Percentiles rank a stretch among this genome's conserved stretches.
Conservation (phyloP, 2,888 invertebrate genomes). For the Alviniconcha strummeri region DNA sequence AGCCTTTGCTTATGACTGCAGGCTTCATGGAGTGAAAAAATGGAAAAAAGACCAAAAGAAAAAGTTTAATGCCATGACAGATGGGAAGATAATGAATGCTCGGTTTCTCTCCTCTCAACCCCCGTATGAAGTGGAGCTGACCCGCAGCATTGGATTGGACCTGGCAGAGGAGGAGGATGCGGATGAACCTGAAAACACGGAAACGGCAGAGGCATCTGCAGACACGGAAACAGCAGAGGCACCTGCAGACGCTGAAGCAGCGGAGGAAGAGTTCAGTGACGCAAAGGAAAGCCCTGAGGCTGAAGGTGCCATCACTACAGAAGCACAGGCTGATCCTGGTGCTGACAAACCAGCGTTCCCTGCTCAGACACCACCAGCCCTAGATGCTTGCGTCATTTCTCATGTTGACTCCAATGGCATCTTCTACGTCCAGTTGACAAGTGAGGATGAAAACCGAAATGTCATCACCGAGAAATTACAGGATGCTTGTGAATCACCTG, state of each 20-base stretch:
- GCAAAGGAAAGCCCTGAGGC: neutral
- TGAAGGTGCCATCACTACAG: constrained; percentile 9
- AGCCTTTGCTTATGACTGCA: constrained; percentile 48
- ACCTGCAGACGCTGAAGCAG: neutral
- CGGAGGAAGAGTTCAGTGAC: no score
- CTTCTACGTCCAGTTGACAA: constrained; percentile 54
- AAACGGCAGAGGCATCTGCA: neutral
- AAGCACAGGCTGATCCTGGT: neutral
- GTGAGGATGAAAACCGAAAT: constrained; percentile 47
- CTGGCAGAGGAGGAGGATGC: constrained; percentile 34
- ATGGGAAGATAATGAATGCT: constrained; percentile 43
- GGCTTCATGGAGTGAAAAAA: constrained; percentile 40
- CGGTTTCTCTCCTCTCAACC: constrained; percentile 34
- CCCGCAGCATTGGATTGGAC: constrained; percentile 43
- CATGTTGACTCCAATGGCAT: constrained; percentile 50
- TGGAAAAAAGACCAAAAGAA: constrained; percentile 42
- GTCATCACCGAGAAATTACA: constrained; percentile 45
- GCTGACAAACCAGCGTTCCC: constrained; percentile 19
- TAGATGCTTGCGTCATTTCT: constrained; percentile 44
- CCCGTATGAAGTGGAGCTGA: constrained; percentile 43
- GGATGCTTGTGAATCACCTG: constrained; percentile 26
- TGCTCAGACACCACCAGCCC: constrained; percentile 37
- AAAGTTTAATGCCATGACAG: constrained; percentile 44
- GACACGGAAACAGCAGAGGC: neutral
- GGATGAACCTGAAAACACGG: neutral